phyloP scores from a whole-genome alignment of 2,888 invertebrate genomes.

The Tenodera sinensis region DNA sequence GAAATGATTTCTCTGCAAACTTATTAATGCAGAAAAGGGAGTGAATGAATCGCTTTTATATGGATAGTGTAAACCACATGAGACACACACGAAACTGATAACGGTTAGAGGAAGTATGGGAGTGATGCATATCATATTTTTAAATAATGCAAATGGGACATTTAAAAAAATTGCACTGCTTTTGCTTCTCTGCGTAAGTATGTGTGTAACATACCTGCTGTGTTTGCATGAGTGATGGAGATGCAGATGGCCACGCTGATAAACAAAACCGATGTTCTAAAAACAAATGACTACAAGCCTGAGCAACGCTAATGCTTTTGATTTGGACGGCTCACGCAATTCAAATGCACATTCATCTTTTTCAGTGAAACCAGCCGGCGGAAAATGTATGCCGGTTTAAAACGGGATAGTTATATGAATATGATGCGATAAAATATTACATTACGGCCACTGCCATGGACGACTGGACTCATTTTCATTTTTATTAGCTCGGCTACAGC shows the following conservation, averaged over 20 bases:
- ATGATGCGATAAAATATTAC: neutral
- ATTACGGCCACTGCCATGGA: neutral
- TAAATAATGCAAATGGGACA: no score
- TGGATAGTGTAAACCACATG: no score
- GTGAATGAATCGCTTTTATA: no score
- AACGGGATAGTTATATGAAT: neutral
- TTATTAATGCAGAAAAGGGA: no score
- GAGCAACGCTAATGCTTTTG: neutral
- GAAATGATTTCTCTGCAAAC: no score
- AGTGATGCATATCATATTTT: no score
- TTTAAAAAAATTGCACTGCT: no score
- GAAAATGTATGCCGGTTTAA: neutral
- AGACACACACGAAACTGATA: no score
- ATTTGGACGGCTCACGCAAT: neutral
- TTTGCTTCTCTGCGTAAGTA: no score
- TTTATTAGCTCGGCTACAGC: neutral
- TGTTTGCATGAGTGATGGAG: neutral
- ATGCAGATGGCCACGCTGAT: neutral
- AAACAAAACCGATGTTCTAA: neutral
- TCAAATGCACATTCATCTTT: neutral
- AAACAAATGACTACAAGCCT: neutral
- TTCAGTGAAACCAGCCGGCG: no score
- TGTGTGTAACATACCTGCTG: neutral
- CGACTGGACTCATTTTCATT: neutral
- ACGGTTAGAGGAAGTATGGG: no score